These are phyloP conservation scores for Numenius phaeopus DNA, from an alignment of 2,797 vertebrate genomes.

Conservation along the genomic window DNA sequence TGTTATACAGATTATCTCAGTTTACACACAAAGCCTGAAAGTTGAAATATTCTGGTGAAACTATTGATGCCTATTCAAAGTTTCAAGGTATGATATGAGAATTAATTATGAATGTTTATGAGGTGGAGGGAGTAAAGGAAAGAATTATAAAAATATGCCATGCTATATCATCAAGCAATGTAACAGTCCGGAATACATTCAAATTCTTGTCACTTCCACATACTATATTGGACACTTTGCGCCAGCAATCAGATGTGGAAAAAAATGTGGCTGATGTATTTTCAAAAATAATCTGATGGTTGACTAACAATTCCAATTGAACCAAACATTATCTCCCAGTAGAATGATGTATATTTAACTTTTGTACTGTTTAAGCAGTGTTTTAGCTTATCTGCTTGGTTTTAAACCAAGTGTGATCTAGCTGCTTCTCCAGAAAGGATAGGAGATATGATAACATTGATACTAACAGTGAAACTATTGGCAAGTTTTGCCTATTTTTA, in stretches of 20 bases:
- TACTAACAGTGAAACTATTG: not conserved
- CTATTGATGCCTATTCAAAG: not conserved
- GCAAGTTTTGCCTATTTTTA: not conserved
- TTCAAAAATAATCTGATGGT: fast-evolving
- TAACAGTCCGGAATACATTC: not conserved
- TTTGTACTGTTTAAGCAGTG: not conserved
- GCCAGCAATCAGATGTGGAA: not conserved
- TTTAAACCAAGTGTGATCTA: not conserved
- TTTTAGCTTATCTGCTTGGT: not conserved
- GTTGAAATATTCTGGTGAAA: not conserved
- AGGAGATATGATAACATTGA: not conserved
- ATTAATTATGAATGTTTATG: not conserved
- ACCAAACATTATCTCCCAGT: not conserved
- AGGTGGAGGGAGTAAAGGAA: not conserved
- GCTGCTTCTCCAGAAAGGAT: not conserved
- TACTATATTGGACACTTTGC: not conserved
- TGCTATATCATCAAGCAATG: not conserved
- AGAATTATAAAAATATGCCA: not conserved
- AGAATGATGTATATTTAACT: not conserved
- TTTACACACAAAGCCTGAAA: not conserved
- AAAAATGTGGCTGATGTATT: not conserved
- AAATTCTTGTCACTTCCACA: not conserved
- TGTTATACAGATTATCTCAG: not conserved
- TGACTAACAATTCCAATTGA: not conserved
- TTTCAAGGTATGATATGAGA: not conserved